Conservation (phyloP, 2,888 invertebrate genomes). For the Zaprionus lineosus region DNA sequence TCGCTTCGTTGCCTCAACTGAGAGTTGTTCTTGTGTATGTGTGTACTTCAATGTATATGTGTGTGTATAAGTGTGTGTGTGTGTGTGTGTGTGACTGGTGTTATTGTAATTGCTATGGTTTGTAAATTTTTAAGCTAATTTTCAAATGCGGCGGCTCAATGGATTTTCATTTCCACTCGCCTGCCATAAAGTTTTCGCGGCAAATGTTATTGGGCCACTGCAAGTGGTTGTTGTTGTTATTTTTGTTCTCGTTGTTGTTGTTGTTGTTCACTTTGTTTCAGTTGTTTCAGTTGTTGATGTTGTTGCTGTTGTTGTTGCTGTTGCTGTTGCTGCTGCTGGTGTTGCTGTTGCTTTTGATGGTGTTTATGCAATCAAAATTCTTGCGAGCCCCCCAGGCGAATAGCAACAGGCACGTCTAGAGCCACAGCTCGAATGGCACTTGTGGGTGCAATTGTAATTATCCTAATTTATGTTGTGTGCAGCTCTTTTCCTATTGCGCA, state of each 20-base stretch:
- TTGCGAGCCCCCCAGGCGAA: conserved; percentile 47
- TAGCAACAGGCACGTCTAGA: conserved; percentile 19
- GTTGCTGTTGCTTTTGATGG: conserved; percentile 27
- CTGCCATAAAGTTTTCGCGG: conserved; percentile 50
- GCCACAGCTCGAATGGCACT: conserved; percentile 65
- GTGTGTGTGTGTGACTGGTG: conserved; percentile 35
- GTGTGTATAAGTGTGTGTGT: too few species aligned
- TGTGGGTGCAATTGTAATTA: conserved; percentile 79
- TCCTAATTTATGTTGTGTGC: conserved; percentile 73
- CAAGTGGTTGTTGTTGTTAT: conserved; percentile 26
- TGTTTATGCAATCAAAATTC: conserved; percentile 77
- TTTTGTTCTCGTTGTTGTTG: too few species aligned
- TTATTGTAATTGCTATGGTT: conserved; percentile 58
- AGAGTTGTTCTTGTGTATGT: conserved; percentile 4
- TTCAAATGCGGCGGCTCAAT: conserved; percentile 53
- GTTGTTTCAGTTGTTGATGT: too few species aligned
- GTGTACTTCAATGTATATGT: too few species aligned
- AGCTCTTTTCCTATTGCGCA: conserved; percentile 39
- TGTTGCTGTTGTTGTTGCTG: too few species aligned
- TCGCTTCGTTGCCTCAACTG: conserved; percentile 25
- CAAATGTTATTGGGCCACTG: conserved; percentile 53
- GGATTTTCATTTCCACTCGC: conserved; percentile 68
- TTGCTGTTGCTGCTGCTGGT: too few species aligned
- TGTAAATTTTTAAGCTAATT: conserved; percentile 58
- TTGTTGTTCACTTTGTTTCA: too few species aligned